These are phyloP conservation scores for Tortricodes alternella DNA, from an alignment of 2,888 invertebrate genomes.

Conservation along the genomic window DNA sequence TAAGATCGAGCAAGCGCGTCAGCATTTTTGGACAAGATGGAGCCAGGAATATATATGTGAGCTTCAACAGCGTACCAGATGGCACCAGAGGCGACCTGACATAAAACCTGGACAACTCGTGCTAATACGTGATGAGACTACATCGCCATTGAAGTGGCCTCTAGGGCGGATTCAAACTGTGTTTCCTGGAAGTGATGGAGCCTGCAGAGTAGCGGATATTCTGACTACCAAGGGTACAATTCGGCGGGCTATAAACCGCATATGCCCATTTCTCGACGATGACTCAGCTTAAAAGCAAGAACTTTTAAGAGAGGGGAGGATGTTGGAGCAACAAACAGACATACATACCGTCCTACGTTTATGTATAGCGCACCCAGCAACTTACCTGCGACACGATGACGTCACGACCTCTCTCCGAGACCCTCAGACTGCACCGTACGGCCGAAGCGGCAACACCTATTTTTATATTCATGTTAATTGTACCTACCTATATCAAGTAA, in stretches of 20 bases:
- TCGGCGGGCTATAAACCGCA: constrained; percentile 8
- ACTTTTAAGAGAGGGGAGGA: too few species aligned
- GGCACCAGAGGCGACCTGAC: constrained; percentile 3
- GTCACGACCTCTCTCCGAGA: too few species aligned
- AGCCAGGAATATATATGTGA: constrained; percentile 15
- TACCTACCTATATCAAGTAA: too few species aligned
- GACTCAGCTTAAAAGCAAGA: not conserved
- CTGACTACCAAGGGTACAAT: constrained; percentile 14
- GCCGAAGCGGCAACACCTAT: too few species aligned
- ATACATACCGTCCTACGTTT: too few species aligned
- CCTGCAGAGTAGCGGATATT: constrained; percentile 14
- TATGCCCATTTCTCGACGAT: constrained; percentile 7
- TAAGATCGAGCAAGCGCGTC: not conserved
- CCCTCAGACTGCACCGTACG: too few species aligned
- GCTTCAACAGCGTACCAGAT: constrained; percentile 14
- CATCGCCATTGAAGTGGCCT: constrained; percentile 19
- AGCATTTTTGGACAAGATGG: constrained; percentile 7
- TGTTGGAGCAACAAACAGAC: too few species aligned
- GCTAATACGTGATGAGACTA: constrained; percentile 8
- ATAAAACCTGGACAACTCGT: constrained; percentile 11
- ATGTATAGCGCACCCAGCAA: too few species aligned
- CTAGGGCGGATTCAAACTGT: constrained; percentile 11
- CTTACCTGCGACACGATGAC: too few species aligned
- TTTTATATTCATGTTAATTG: too few species aligned
- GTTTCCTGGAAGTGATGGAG: constrained; percentile 6